A percentile compares a stretch with the other conserved stretches of the same genome.
These are phyloP conservation scores for Brenthis hecate DNA, from an alignment of 2,888 invertebrate species.

Conservation along the genomic window DNA sequence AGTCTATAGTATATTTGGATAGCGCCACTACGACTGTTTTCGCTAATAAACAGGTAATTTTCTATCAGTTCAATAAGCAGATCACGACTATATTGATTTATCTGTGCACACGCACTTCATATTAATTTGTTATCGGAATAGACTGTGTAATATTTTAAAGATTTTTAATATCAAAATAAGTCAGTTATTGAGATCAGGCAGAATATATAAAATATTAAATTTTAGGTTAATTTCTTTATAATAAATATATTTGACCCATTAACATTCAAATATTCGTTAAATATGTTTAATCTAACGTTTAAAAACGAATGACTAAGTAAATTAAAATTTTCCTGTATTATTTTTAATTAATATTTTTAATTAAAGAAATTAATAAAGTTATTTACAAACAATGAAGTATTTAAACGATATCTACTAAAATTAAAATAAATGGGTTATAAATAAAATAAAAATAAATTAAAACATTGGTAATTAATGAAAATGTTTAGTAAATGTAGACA, in stretches of 20 bases:
- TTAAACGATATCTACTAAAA: too few relatives aligned
- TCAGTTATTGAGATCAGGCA: not conserved
- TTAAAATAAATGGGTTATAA: too few relatives aligned
- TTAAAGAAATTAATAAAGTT: too few relatives aligned
- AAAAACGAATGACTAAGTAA: too few relatives aligned
- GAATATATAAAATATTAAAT: not conserved
- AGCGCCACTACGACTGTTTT: conserved; percentile 1
- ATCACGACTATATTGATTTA: conserved; percentile 6
- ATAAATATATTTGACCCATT: conserved; percentile 1
- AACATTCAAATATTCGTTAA: not conserved
- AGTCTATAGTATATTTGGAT: not conserved
- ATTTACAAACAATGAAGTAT: too few relatives aligned
- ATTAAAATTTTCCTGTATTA: too few relatives aligned
- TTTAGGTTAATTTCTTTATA: not conserved
- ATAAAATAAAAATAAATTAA: too few relatives aligned
- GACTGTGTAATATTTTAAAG: not conserved
- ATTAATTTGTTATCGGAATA: not conserved
- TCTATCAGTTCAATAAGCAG: conserved; percentile 2
- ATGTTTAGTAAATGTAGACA: too few relatives aligned
- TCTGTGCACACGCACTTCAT: conserved; percentile 3
- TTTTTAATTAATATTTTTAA: too few relatives aligned
- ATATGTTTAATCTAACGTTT: too few relatives aligned
- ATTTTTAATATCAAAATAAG: conserved; percentile 2
- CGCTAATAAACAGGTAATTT: conserved; percentile 8
- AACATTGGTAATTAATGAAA: too few relatives aligned